phyloP scores from a whole-genome alignment of 2,797 vertebrate species.

The Oreortyx pictus region DNA sequence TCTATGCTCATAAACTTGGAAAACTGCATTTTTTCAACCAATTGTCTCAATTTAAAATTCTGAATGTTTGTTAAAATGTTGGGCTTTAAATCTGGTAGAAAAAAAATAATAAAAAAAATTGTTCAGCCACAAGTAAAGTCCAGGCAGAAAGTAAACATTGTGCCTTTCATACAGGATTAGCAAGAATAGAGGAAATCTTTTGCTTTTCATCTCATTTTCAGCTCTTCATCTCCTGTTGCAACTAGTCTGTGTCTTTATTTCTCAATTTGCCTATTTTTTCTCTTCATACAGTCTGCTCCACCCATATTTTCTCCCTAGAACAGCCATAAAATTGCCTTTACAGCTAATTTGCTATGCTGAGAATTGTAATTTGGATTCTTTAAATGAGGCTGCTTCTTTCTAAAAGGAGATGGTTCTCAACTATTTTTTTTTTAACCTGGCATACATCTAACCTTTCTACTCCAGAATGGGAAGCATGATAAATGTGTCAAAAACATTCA shows the following conservation, averaged over 20 bases:
- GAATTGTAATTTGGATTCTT: slow-evolving; percentile 2
- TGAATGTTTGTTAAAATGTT: background rate
- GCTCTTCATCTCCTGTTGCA: background rate
- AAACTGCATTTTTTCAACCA: background rate
- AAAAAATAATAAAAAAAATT: background rate
- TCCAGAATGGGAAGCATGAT: background rate
- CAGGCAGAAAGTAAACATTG: background rate
- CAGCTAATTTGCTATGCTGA: slow-evolving; percentile 44
- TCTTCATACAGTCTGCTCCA: slow-evolving; percentile 15
- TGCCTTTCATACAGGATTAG: background rate
- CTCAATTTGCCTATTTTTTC: slow-evolving; percentile 36
- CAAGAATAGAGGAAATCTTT: slow-evolving; percentile 1
- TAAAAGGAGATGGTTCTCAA: background rate
- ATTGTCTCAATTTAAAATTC: background rate
- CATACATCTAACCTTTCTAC: background rate
- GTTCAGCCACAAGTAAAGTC: background rate
- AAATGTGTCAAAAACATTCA: slow-evolving; percentile 23
- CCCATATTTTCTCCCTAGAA: slow-evolving; percentile 41
- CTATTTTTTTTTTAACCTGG: slow-evolving; percentile 3
- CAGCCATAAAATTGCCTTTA: slow-evolving; percentile 56
- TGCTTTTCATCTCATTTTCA: too few species aligned
- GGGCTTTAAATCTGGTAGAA: background rate
- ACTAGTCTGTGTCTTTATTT: slow-evolving; percentile 17
- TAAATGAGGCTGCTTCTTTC: slow-evolving; percentile 1
- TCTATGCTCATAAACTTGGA: background rate